These are phyloP conservation scores for Choloepus hoffmanni DNA, from an alignment of 2,113 vertebrate species.

Conservation along the genomic window DNA sequence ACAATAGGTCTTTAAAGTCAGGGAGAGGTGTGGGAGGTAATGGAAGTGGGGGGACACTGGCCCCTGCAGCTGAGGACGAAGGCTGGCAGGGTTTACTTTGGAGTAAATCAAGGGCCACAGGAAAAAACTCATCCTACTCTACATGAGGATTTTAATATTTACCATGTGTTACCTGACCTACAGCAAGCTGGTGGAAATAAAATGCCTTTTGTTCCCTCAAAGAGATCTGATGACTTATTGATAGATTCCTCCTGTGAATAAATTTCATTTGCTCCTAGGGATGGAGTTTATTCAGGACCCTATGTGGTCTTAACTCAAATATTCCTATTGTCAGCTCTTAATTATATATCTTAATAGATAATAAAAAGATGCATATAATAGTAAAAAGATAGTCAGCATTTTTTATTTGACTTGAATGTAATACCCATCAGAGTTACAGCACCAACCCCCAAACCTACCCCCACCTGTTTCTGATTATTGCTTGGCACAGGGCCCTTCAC, in stretches of 20 bases:
- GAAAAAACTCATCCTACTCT: not conserved
- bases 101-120: not conserved
- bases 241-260: conserved; percentile 45
- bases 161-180: not conserved
- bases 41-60: not conserved
- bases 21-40: not conserved
- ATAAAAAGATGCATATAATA: not conserved
- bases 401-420: not conserved
- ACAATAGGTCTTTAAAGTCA: not conserved
- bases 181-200: not conserved
- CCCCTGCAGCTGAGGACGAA: not conserved
- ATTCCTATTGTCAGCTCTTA: not conserved
- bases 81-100: not conserved
- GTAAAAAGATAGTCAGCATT: conserved; percentile 23
- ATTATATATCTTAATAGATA: not conserved
- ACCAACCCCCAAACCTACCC: conserved; percentile 39
- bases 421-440: not conserved
- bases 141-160: conserved; percentile 37
- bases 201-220: conserved; percentile 47
- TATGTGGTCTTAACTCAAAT: not conserved
- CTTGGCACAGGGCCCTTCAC: conserved; percentile 66
- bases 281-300: not conserved
- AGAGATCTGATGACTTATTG: conserved; percentile 7
- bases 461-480: conserved; percentile 57
- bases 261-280: not conserved